Evolutionary conservation across 2,113 vertebrate genomes (phyloP).

Genomic region (Paracanthobrama guichenoti): DNA sequence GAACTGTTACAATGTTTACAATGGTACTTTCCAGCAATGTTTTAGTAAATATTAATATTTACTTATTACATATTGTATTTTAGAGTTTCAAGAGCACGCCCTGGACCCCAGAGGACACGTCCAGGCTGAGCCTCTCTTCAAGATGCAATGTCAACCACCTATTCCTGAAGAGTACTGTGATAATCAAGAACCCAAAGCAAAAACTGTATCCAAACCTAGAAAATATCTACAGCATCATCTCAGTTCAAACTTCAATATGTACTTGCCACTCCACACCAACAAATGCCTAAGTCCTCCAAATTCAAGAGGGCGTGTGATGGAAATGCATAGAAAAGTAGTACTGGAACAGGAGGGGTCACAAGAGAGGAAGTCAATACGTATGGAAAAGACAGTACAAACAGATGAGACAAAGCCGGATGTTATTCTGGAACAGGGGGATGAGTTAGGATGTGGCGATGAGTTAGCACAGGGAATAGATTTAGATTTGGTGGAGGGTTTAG

Average conservation of each 20-base stretch:
- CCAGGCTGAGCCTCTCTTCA: slow-evolving; percentile 2
- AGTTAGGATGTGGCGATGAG: slow-evolving; percentile 53
- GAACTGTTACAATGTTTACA: background rate
- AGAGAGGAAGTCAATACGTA: slow-evolving; percentile 17
- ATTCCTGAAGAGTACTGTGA: slow-evolving; percentile 17
- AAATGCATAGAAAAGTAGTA: slow-evolving; percentile 35
- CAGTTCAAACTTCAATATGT: slow-evolving; percentile 29
- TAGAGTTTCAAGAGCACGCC: slow-evolving; percentile 32
- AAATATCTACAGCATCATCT: background rate
- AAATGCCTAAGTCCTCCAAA: slow-evolving; percentile 7
- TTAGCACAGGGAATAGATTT: slow-evolving; percentile 46
- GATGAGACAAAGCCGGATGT: slow-evolving; percentile 36
- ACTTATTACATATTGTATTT: slow-evolving; percentile 19
- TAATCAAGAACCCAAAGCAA: slow-evolving; percentile 30
- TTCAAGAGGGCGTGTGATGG: background rate
- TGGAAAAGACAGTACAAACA: slow-evolving; percentile 18
- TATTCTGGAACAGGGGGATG: slow-evolving; percentile 41
- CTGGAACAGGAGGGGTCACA: slow-evolving; percentile 34
- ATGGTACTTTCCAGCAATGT: background rate
- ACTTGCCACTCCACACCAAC: slow-evolving; percentile 4
- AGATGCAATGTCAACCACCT: background rate
- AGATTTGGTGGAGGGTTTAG: slow-evolving; percentile 44
- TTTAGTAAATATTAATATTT: slow-evolving; percentile 1
- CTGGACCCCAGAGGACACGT: slow-evolving; percentile 15
- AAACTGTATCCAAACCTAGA: slow-evolving; percentile 31